These are phyloP conservation scores for Tribolium freemani DNA, from an alignment of 2,888 invertebrate species.

Conservation along the genomic window DNA sequence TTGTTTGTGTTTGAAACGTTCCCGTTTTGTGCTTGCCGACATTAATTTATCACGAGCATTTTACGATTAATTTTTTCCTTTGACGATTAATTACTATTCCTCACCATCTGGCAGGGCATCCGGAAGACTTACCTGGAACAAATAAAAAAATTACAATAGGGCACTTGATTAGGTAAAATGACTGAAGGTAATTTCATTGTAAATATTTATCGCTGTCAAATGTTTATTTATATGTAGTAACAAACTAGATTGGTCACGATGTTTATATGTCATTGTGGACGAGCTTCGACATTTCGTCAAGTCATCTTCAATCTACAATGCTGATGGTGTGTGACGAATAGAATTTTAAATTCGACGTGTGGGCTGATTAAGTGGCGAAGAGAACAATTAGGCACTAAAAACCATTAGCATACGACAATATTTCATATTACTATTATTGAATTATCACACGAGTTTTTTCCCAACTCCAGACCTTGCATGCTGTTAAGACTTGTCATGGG, in stretches of 20 bases:
- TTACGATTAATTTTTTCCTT: background rate
- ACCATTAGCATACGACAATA: constrained; percentile 32
- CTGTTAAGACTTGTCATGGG: constrained; percentile 32
- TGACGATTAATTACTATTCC: constrained; percentile 12
- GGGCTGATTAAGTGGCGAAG: constrained; percentile 37
- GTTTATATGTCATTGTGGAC: constrained; percentile 42
- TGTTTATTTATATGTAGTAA: constrained; percentile 39
- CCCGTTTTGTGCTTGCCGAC: constrained; percentile 32
- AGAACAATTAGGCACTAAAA: constrained; percentile 28
- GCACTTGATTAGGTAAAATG: constrained; percentile 35
- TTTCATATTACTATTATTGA: constrained; percentile 22
- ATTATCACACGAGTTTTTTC: constrained; percentile 16
- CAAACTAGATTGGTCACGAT: constrained; percentile 45
- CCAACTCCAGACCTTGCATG: background rate
- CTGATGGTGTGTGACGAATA: constrained; percentile 34
- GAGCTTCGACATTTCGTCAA: constrained; percentile 24
- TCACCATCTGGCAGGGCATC: constrained; percentile 18
- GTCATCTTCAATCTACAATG: constrained; percentile 37
- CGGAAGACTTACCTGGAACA: constrained; percentile 38
- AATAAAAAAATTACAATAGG: constrained; percentile 27
- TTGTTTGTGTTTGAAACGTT: constrained; percentile 38
- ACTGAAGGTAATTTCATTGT: constrained; percentile 27
- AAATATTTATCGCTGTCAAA: constrained; percentile 39
- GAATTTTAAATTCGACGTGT: constrained; percentile 35
- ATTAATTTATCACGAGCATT: constrained; percentile 30